A percentile compares a stretch with the other conserved stretches of the same genome.
Evolutionary conservation across 2,113 vertebrate genomes (phyloP).

Genomic region (Seriola aureovittata): DNA sequence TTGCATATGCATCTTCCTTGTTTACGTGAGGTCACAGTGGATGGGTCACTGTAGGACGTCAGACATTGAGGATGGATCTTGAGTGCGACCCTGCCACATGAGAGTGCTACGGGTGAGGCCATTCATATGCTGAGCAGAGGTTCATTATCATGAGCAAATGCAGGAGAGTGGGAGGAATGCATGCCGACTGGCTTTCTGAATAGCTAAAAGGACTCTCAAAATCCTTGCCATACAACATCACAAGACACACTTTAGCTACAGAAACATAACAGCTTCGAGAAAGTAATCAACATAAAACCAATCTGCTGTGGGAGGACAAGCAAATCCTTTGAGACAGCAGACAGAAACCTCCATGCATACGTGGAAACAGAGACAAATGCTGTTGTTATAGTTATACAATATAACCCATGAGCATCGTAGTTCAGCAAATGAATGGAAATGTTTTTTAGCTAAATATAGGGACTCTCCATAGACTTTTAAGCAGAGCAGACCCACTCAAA

Average conservation of each 20-base stretch:
- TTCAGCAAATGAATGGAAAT: conserved; percentile 31
- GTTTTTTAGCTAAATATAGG: conserved; percentile 51
- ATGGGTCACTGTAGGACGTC: conserved; percentile 4
- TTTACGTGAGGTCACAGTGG: conserved; percentile 25
- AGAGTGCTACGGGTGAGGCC: conserved; percentile 56
- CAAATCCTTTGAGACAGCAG: conserved; percentile 46
- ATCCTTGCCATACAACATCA: conserved; percentile 49
- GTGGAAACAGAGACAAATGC: conserved; percentile 12
- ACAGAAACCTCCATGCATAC: conserved; percentile 15
- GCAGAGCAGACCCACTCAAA: conserved; percentile 38
- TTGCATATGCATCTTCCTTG: conserved; percentile 24
- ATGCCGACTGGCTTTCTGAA: conserved; percentile 47
- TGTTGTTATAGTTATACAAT: conserved; percentile 16
- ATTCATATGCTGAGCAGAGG: conserved; percentile 79
- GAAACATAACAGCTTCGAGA: conserved; percentile 48
- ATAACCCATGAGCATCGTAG: conserved; percentile 5
- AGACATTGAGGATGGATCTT: conserved; percentile 24
- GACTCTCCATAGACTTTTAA: conserved; percentile 39
- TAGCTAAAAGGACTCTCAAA: conserved; percentile 56
- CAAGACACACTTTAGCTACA: conserved; percentile 53
- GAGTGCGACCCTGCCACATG: conserved; percentile 50
- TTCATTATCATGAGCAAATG: conserved; percentile 76
- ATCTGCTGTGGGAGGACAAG: conserved; percentile 39
- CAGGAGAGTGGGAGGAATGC: conserved; percentile 62
- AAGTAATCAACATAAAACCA: conserved; percentile 61